Conservation (phyloP, 64 coral and sea anemone species). For the Actinia tenebrosa region DNA sequence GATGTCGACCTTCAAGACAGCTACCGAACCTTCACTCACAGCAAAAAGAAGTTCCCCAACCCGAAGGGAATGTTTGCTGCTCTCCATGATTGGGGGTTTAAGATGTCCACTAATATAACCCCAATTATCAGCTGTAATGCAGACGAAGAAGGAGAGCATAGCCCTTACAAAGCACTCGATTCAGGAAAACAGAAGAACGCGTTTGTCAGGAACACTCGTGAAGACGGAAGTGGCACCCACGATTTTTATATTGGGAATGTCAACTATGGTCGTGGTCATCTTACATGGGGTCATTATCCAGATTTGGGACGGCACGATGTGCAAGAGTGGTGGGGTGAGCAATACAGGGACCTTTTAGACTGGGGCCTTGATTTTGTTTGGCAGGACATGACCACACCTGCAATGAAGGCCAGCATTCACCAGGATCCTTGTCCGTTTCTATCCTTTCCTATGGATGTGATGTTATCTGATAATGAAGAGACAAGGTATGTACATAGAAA, state of each 20-base stretch:
- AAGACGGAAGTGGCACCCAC: slow-evolving; percentile 59
- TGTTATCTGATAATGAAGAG: slow-evolving; percentile 74
- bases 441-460: slow-evolving; percentile 76
- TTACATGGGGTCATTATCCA: slow-evolving; percentile 75
- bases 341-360: slow-evolving; percentile 70
- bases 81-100: slow-evolving; percentile 70
- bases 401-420: slow-evolving; percentile 75
- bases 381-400: slow-evolving; percentile 83
- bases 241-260: slow-evolving; percentile 61
- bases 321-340: slow-evolving; percentile 77
- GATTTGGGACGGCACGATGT: slow-evolving; percentile 58
- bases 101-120: slow-evolving; percentile 64
- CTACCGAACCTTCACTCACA: slow-evolving; percentile 77
- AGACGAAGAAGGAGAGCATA: slow-evolving; percentile 50
- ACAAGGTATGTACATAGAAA: slow-evolving; percentile 24
- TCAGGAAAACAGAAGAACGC: slow-evolving; percentile 34
- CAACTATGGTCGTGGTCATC: slow-evolving; percentile 72
- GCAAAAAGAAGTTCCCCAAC: slow-evolving; percentile 66
- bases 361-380: slow-evolving; percentile 76
- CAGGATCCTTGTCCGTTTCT: slow-evolving; percentile 51
- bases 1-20: slow-evolving; percentile 58
- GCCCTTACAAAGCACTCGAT: slow-evolving; percentile 67
- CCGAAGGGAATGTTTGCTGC: slow-evolving; percentile 71
- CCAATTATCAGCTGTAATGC: slow-evolving; percentile 65
- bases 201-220: slow-evolving; percentile 59